Evolutionary conservation across 2,888 invertebrate genomes (phyloP).

Genomic region (Rhingia campestris): DNA sequence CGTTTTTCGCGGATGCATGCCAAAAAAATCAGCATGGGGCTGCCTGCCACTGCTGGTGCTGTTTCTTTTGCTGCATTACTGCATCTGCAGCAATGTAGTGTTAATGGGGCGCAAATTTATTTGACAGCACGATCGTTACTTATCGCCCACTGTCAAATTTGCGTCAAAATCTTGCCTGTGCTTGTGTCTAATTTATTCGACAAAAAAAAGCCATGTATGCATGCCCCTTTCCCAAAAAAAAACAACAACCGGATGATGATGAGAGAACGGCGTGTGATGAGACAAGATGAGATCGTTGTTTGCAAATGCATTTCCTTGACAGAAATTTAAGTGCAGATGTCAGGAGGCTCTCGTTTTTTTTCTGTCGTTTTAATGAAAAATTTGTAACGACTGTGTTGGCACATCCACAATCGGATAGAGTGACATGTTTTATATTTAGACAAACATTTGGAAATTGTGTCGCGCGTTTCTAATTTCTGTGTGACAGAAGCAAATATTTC

Average conservation of each 20-base stretch:
- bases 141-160: slow-evolving; percentile 74
- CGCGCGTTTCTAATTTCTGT: slow-evolving; percentile 63
- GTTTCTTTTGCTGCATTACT: slow-evolving; percentile 51
- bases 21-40: slow-evolving; percentile 48
- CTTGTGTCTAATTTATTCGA: slow-evolving; percentile 55
- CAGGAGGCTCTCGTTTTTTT: slow-evolving; percentile 9
- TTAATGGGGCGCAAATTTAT: slow-evolving; percentile 74
- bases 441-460: slow-evolving; percentile 60
- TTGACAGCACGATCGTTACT: slow-evolving; percentile 72
- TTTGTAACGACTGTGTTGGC: slow-evolving; percentile 70
- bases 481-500: slow-evolving; percentile 52
- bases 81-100: slow-evolving; percentile 57
- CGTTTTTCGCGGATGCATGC: slow-evolving; percentile 33
- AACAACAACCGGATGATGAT: slow-evolving; percentile 17
- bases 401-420: slow-evolving; percentile 67
- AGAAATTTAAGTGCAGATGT: slow-evolving; percentile 72
- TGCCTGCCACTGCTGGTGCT: background rate
- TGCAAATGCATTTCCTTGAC: slow-evolving; percentile 72
- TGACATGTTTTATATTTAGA: slow-evolving; percentile 66
- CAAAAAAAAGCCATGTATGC: slow-evolving; percentile 32
- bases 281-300: slow-evolving; percentile 59
- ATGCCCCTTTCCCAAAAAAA: background rate
- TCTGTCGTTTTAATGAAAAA: slow-evolving; percentile 59
- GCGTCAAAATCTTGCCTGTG: slow-evolving; percentile 69
- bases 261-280: background rate